A percentile compares a stretch with the other conserved stretches of the same genome.
Evolutionary conservation across 2,888 invertebrate genomes (phyloP).

Genomic region (Spicauda simplicius): DNA sequence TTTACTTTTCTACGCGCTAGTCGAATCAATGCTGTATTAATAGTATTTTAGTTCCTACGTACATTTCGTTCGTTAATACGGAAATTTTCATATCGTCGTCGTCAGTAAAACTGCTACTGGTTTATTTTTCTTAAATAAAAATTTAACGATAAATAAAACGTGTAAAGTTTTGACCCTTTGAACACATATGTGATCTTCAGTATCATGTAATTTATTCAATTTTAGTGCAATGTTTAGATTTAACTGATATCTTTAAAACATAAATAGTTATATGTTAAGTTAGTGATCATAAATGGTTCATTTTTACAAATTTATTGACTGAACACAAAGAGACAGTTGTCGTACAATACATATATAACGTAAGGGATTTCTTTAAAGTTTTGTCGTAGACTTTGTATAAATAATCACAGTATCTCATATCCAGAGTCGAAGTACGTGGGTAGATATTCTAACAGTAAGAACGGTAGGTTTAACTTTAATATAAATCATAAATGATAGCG

Average conservation of each 20-base stretch:
- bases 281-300: slow-evolving; percentile 64
- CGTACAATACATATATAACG: slow-evolving; percentile 63
- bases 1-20: slow-evolving; percentile 53
- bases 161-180: slow-evolving; percentile 34
- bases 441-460: slow-evolving; percentile 68
- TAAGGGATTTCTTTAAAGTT: slow-evolving; percentile 63
- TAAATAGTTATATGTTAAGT: slow-evolving; percentile 68
- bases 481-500: slow-evolving; percentile 78
- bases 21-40: slow-evolving; percentile 45
- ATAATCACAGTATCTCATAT: slow-evolving; percentile 71
- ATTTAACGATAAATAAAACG: slow-evolving; percentile 34
- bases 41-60: slow-evolving; percentile 35
- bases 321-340: slow-evolving; percentile 68
- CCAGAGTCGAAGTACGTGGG: slow-evolving; percentile 70
- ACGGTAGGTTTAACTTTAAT: slow-evolving; percentile 73
- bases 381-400: slow-evolving; percentile 71
- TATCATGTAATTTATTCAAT: slow-evolving; percentile 80
- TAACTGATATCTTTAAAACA: slow-evolving; percentile 58
- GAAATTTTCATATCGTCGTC: slow-evolving; percentile 34
- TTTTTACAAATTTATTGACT: slow-evolving; percentile 79
- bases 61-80: slow-evolving; percentile 20
- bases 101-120: slow-evolving; percentile 40
- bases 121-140: slow-evolving; percentile 50
- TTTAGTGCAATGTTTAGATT: slow-evolving; percentile 84
- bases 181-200: slow-evolving; percentile 65